Base-by-base conservation (phyloP, 2,113 vertebrate species). In the Odontophorus gujanensis region DNA sequence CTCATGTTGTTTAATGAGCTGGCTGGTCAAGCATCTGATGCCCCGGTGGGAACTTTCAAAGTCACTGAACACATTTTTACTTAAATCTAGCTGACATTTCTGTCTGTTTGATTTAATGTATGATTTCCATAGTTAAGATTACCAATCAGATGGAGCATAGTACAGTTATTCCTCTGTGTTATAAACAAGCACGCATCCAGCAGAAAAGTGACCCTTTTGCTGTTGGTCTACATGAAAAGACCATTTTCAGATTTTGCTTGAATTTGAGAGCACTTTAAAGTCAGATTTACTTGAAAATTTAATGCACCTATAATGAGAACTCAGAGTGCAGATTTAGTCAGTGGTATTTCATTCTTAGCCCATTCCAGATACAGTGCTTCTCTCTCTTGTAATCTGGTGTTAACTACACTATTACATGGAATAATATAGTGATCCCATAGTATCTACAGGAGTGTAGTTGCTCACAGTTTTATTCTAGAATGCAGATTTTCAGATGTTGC, bases 1-100 rank as follows among this genome's bases (percentile, higher is more conserved):
- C 94, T 96, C 80, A 62, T 92, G 79, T 94, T 96, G 85, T 96
- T 96, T 95, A 97, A 95, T 96, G 92, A 96, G 86, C 91, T 96
- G 92, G 61, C 84, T 83, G 94, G 89, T 93, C 83, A 95, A 90
- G 79, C 93, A 94, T 92, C 81, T 96, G 94, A 94, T 97, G 82
- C 78, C 90, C 89, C 45, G 0, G 51, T 96, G 80, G 84, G 91
- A 97, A 93, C 83, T 92, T 97, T 96, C 93, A 84, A 90, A 95
- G 88, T 92, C 91, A 94, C 42, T 96, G 92, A 97, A 58, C 88
- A 92, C 71, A 21, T 57, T 97, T 97, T 95, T 75, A 47, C 74
- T 93, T 96, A 93, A 97, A 93, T 83, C 57, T 87, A 91, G 80
- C 80, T 93, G 95, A 95, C 91, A 81, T 96, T 97, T 90, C 84